Evolutionary conservation across 1,140 invertebrate species (phyloP).

Genomic region (Sarcophaga peregrina): DNA sequence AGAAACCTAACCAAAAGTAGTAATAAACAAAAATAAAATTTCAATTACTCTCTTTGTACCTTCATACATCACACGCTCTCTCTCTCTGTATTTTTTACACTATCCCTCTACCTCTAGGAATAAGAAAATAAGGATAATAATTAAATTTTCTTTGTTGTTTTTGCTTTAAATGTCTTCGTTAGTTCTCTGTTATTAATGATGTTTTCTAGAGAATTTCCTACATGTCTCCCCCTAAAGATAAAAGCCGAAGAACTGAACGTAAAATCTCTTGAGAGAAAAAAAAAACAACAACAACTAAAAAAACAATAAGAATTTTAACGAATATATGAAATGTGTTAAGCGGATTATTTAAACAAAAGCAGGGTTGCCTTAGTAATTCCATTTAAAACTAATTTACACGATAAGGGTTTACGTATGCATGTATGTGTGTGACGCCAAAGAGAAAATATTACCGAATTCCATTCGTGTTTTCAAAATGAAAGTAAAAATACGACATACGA

Average conservation of each 20-base stretch:
- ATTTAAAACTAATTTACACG: too few relatives aligned
- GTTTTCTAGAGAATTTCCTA: neutral
- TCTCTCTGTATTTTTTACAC: neutral
- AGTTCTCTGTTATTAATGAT: constrained; percentile 1
- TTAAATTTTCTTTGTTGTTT: neutral
- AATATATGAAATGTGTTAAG: constrained; percentile 22
- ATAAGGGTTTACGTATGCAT: too few relatives aligned
- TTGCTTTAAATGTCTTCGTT: constrained; percentile 13
- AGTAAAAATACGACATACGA: too few relatives aligned
- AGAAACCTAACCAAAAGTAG: too few relatives aligned
- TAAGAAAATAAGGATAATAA: too few relatives aligned
- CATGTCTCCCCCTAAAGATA: neutral
- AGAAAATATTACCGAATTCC: too few relatives aligned
- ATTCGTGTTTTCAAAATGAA: too few relatives aligned
- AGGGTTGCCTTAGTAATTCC: neutral
- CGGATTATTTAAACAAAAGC: neutral
- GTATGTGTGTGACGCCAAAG: too few relatives aligned
- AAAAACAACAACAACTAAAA: neutral
- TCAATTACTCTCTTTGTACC: neutral
- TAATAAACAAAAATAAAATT: neutral
- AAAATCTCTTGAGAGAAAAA: neutral
- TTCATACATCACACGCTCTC: neutral
- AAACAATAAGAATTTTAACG: neutral
- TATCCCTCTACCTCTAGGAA: too few relatives aligned
- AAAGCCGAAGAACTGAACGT: too few relatives aligned